phyloP scores from a whole-genome alignment of 2,113 vertebrate species.

The Actenoides hombroni region DNA sequence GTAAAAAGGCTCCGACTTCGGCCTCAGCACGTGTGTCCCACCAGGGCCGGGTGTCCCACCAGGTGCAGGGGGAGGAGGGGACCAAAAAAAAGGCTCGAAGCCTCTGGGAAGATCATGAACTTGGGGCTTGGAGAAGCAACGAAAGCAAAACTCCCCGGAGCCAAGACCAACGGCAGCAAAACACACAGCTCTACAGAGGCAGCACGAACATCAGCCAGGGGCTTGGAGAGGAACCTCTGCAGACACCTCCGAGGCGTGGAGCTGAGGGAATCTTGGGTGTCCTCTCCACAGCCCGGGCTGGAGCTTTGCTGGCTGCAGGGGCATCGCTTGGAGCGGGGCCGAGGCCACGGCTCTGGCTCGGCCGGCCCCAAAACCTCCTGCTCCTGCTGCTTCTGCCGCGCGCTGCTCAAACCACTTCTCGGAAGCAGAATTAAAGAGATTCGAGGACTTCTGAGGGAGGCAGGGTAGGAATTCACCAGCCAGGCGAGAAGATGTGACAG shows the following conservation, averaged over 20 bases:
- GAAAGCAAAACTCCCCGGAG: neutral
- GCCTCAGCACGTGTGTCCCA: neutral
- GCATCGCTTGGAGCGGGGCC: neutral
- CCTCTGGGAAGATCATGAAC: neutral
- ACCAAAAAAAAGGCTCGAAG: neutral
- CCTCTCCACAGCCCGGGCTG: fast-evolving
- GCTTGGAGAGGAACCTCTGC: neutral
- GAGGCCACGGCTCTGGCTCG: neutral
- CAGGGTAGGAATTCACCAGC: neutral
- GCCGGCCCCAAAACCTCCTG: neutral
- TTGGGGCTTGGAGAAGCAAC: neutral
- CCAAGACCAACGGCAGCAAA: neutral
- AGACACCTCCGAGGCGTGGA: neutral
- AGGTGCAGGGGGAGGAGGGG: too few relatives aligned
- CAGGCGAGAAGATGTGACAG: neutral
- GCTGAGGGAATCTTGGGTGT: neutral
- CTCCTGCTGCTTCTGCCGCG: neutral
- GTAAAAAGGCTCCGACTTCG: neutral
- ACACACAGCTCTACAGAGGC: neutral
- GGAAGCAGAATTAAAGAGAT: neutral
- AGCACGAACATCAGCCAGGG: neutral
- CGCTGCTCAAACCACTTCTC: too few relatives aligned
- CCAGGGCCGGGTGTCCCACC: neutral
- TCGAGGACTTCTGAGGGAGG: neutral
- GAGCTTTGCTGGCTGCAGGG: neutral